Base-by-base conservation (phyloP, 2,113 vertebrate genomes). In the Prionailurus viverrinus region DNA sequence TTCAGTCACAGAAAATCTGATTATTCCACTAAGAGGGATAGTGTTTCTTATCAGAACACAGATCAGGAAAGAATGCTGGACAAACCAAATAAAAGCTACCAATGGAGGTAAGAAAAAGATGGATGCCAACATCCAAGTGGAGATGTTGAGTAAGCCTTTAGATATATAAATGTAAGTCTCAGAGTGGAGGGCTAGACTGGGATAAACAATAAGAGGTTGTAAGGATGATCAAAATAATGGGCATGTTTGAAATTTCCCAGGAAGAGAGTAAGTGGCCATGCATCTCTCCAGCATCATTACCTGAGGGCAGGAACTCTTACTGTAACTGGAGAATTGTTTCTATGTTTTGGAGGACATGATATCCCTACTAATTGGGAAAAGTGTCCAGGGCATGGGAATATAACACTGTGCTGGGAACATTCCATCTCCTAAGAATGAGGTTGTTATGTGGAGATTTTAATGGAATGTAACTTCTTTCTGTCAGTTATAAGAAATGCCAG, bases 401-500 rank as follows among this genome's bases (percentile, higher is more conserved):
- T 68, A 74, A 69, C 31, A 45, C 10, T 78, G 33, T 92, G 48
- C 81, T 95, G 84, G 48, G 29, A 96, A 61, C 55, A 93, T 65
- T 90, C 51, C 29, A 25, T 88, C 84, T 91, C 45, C 6, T 95
- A 94, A 78, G 48, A 94, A 82, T 94, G 31, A 83, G 61, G 53
- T 73, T 80, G 18, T 79, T 87, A 82, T 41, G 25, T 78, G 74
- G 48, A 93, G 12, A 78, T 94, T 89, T 91, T 96, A 94, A 81
- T 92, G 66, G 71, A 69, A 48, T 89, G 8, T 76, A 74, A 53
- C 45, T 66, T 93, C 21, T 81, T 79, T 84, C n/a, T 89, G 71
- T 51, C 29, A 89, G 27, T 94, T 91, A 68, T 55, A 95, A 69
- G 63, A 97, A 95, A 81, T 92, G 16, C 21, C 21, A 92, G 89